Percentiles rank a stretch among this genome's conserved stretches.
phyloP scores from a whole-genome alignment of 2,797 vertebrate species.

The Propithecus perrieri region DNA sequence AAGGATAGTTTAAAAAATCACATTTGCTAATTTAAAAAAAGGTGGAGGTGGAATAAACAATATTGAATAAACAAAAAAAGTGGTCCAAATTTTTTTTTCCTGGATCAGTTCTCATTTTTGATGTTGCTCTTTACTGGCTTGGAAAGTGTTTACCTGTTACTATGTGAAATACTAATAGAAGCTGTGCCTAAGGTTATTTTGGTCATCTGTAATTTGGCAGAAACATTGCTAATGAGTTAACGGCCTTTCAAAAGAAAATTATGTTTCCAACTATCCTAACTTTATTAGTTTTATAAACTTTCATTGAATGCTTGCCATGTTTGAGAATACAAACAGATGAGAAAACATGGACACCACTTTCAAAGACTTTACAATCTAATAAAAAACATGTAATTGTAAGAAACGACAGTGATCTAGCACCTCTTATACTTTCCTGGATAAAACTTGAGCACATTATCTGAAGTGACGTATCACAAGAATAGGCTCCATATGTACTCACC shows the following conservation, averaged over 20 bases:
- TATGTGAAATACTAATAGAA: constrained; percentile 12
- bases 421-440: no score
- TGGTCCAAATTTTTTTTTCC: background rate
- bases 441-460: no score
- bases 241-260: background rate
- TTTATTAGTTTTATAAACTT: constrained; percentile 38
- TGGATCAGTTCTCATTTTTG: constrained; percentile 1
- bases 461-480: no score
- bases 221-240: background rate
- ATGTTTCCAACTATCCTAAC: background rate
- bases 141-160: background rate
- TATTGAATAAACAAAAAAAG: background rate
- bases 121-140: background rate
- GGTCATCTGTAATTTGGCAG: background rate
- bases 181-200: background rate
- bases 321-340: constrained; percentile 3
- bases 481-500: no score
- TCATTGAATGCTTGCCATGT: background rate
- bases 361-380: background rate
- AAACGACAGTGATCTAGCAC: no score
- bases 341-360: background rate
- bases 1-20: background rate
- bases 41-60: background rate
- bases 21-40: background rate
- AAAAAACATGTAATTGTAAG: background rate